Percentiles rank a stretch among this genome's conserved stretches.
Evolutionary conservation across 1,140 invertebrate genomes (phyloP).

Genomic region (Drosophila burlai): DNA sequence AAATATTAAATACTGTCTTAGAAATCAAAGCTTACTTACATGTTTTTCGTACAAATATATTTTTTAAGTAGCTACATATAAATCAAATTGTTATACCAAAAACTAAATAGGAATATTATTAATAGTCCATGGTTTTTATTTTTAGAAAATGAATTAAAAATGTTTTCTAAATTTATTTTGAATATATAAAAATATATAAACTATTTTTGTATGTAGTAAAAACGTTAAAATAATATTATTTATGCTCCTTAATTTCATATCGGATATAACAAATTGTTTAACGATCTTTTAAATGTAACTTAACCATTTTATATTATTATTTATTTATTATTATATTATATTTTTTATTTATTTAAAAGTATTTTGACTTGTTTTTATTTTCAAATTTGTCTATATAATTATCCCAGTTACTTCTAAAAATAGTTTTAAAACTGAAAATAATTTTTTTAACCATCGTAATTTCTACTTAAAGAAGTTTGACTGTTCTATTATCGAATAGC

Average conservation of each 20-base stretch:
- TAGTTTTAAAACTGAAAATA: background rate
- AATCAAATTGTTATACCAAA: too few species aligned
- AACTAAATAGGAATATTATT: too few species aligned
- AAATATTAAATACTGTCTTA: background rate
- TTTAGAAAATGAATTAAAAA: background rate
- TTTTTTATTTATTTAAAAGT: background rate
- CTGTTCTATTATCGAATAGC: conserved; percentile 14
- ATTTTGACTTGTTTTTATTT: background rate
- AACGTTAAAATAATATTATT: background rate
- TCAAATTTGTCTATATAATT: background rate
- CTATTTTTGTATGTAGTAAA: background rate
- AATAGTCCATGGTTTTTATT: too few species aligned
- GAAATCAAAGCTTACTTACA: too few species aligned
- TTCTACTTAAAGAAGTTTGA: background rate
- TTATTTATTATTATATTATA: too few species aligned
- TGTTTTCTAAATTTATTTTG: background rate
- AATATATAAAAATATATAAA: background rate
- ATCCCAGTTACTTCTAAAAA: background rate
- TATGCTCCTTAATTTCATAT: background rate
- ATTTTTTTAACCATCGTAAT: rapidly evolving
- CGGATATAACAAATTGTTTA: too few species aligned
- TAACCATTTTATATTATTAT: background rate
- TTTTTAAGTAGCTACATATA: too few species aligned
- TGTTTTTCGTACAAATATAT: too few species aligned
- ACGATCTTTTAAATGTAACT: too few species aligned